Evolutionary conservation across 2,113 vertebrate species (phyloP).

Genomic region (Cryptotis parvus): DNA sequence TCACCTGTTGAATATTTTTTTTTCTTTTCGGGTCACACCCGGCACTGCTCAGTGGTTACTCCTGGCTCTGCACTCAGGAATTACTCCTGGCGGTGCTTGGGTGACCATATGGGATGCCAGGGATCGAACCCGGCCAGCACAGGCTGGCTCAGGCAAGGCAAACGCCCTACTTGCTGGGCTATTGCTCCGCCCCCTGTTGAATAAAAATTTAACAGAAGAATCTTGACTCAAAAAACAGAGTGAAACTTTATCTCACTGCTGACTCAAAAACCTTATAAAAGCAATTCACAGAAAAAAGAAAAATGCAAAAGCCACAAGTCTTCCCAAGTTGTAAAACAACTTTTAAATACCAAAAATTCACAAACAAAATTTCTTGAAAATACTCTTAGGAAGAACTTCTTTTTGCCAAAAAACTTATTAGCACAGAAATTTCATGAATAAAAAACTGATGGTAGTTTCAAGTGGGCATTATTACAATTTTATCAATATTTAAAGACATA

Average conservation of each 20-base stretch:
- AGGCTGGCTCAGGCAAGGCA: too few species aligned
- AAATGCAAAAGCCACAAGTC: not conserved
- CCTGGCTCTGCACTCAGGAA: too few species aligned
- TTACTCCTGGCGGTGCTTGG: too few species aligned
- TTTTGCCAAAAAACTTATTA: slow-evolving; percentile 18
- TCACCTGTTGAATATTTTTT: slow-evolving; percentile 28
- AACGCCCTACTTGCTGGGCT: too few species aligned
- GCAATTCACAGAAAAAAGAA: not conserved
- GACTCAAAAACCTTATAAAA: slow-evolving; percentile 40
- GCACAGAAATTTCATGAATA: not conserved
- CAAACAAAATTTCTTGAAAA: slow-evolving; percentile 21
- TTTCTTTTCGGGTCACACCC: too few species aligned
- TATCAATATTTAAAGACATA: not conserved
- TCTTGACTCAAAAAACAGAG: slow-evolving; percentile 36
- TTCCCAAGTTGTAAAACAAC: not conserved
- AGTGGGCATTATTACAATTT: not conserved
- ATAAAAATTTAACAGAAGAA: slow-evolving; percentile 62
- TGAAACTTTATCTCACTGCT: slow-evolving; percentile 50
- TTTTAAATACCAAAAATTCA: slow-evolving; percentile 32
- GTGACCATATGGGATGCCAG: too few species aligned
- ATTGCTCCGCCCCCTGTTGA: not conserved
- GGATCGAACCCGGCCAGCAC: too few species aligned
- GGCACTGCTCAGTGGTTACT: too few species aligned
- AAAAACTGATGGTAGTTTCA: not conserved
- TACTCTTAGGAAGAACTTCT: not conserved